Percentiles rank a stretch among this genome's conserved stretches.
phyloP scores from a whole-genome alignment of 2,888 invertebrate genomes.

The Drosophila gaucha region DNA sequence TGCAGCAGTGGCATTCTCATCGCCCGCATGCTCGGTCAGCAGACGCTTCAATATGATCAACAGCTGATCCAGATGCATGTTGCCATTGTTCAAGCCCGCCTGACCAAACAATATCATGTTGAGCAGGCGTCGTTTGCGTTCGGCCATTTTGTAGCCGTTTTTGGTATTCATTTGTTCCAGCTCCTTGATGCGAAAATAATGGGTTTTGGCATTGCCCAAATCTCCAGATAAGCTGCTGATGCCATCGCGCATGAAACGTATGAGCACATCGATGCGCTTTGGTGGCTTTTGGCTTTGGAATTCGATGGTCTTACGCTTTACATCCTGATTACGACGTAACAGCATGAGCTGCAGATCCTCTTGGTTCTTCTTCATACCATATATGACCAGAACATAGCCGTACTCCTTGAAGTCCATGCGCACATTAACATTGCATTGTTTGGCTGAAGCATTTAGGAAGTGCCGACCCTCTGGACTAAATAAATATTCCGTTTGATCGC shows the following conservation, averaged over 20 bases:
- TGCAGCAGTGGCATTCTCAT: conserved; percentile 83
- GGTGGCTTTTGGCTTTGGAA: conserved; percentile 78
- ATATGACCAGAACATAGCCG: conserved; percentile 85
- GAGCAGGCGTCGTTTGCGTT: conserved; percentile 85
- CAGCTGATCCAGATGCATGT: conserved; percentile 85
- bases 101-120: conserved; percentile 88
- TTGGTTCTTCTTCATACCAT: conserved; percentile 85
- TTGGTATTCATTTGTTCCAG: conserved; percentile 85
- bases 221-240: conserved; percentile 72
- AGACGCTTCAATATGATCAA: conserved; percentile 77
- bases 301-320: conserved; percentile 67
- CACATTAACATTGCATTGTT: conserved; percentile 81
- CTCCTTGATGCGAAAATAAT: conserved; percentile 85
- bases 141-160: conserved; percentile 84
- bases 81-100: conserved; percentile 86
- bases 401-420: conserved; percentile 83
- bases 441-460: conserved; percentile 84
- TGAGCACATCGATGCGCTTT: conserved; percentile 77
- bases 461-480: conserved; percentile 85
- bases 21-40: conserved; percentile 61
- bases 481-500: conserved; percentile 85
- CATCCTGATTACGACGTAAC: conserved; percentile 82
- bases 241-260: conserved; percentile 81
- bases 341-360: conserved; percentile 86
- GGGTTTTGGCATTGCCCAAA: conserved; percentile 86